Evolutionary conservation across 2,113 vertebrate genomes (phyloP), one percentile per base, ranked within the genome.

Genomic region (Lathamus discolor): DNA sequence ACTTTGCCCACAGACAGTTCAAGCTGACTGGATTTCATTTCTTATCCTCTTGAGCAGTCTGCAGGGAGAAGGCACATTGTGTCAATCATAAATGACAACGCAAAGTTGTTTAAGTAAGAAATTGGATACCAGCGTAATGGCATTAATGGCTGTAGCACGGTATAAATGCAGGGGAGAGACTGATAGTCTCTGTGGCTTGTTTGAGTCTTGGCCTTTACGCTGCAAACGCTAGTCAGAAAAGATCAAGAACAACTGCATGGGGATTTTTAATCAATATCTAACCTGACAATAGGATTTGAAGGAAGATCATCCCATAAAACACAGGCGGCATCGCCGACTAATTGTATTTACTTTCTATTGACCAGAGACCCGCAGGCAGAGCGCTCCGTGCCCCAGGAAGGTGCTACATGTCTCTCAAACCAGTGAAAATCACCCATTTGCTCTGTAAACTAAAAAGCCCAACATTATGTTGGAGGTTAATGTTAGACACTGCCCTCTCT

Each of bases 291-390:
- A 67, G 62, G 68, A 91, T 90, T 59, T 92, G 73, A 82, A 80
- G n/a, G 51, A 64, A 81, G 55, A 96, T 85, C 78, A 63, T 68
- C 66, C 92, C 74, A 72, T 48, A 76, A 87, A 94, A 68, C 51
- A 86, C 3, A 31, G 33, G 63, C 0, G 0, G 33, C 46, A 89
- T 10, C 0, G 0, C 83, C 66, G 44, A 66, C 41, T 74, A 67
- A 79, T 55, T 88, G 44, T 27, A 76, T 90, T 80, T 88, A 63
- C 43, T 92, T 72, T 74, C n/a, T 57, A 41, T 9, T 86, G 90
- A 84, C 37, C 61, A 73, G 25, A 24, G 25, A 23, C 28, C 28
- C 1, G 6, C 22, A n/a, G 44, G 68, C 61, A 77, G 46, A 52
- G 43, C 2, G 9, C 59, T 41, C 75, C 9, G 1, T 8, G 27